Percentiles rank a stretch among this genome's conserved stretches.
Conservation (phyloP, 2,113 vertebrate genomes). For the Loxodonta africana region DNA sequence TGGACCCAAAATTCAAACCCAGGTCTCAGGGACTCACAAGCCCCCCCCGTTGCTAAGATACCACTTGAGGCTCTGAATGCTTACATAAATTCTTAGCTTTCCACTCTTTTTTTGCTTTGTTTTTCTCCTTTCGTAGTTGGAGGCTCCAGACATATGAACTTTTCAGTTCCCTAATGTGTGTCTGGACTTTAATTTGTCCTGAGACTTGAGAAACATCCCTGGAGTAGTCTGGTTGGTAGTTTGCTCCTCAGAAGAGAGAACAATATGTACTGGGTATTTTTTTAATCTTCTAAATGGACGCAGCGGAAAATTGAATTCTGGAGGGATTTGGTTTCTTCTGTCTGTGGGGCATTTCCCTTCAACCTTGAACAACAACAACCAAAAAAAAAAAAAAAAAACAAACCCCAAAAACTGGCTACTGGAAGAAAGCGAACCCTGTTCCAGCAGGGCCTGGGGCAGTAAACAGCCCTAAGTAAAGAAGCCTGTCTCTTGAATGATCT, state of each 20-base stretch:
- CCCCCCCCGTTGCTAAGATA: neutral
- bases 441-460: neutral
- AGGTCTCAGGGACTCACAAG: neutral
- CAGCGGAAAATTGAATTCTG: neutral
- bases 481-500: neutral
- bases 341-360: neutral
- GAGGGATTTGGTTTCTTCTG: slow-evolving; percentile 6
- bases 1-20: neutral
- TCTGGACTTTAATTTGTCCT: slow-evolving; percentile 68
- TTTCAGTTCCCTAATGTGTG: slow-evolving; percentile 62
- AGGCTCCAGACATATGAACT: slow-evolving; percentile 58
- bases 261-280: slow-evolving; percentile 2
- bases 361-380: neutral
- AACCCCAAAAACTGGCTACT: neutral
- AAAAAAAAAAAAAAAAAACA: neutral
- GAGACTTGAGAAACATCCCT: slow-evolving; percentile 39
- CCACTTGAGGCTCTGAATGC: neutral
- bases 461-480: neutral
- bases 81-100: neutral
- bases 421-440: neutral
- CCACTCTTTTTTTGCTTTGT: neutral
- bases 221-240: slow-evolving; percentile 45
- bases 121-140: slow-evolving; percentile 28
- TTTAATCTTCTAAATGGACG: slow-evolving; percentile 63
- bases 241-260: neutral